These are phyloP conservation scores for Riptortus pedestris DNA, from an alignment of 1,140 invertebrate genomes.

Conservation along the genomic window DNA sequence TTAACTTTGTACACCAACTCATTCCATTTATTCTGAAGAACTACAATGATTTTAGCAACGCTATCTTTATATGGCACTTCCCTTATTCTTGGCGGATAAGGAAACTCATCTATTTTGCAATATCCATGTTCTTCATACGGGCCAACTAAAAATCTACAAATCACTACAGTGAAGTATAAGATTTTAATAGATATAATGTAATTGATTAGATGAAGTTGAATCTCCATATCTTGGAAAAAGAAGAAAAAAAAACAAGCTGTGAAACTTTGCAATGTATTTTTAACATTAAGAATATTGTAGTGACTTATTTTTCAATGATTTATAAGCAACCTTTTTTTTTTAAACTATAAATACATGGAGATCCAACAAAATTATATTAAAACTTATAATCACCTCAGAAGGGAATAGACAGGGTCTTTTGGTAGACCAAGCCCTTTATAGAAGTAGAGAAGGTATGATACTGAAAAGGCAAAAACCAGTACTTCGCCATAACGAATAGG, in stretches of 20 bases:
- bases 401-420: slow-evolving; percentile 51
- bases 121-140: not conserved
- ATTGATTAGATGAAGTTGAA: no score
- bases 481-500: slow-evolving; percentile 54
- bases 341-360: no score
- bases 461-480: slow-evolving; percentile 50
- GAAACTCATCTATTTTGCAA: not conserved
- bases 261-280: no score
- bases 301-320: no score
- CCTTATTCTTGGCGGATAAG: not conserved
- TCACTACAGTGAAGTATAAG: not conserved
- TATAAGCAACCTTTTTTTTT: no score
- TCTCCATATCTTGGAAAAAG: no score
- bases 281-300: no score
- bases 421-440: slow-evolving; percentile 43
- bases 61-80: not conserved
- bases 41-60: not conserved
- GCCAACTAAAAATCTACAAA: slow-evolving; percentile 1
- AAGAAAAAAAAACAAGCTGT: no score
- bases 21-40: not conserved
- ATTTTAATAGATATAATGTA: not conserved
- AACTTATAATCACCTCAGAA: slow-evolving; percentile 43
- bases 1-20: slow-evolving; percentile 9
- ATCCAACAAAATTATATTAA: no score
- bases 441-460: slow-evolving; percentile 48